A percentile compares a stretch with the other conserved stretches of the same genome.
Evolutionary conservation across 2,888 invertebrate species (phyloP).

Genomic region (Tricholauxania praeusta): DNA sequence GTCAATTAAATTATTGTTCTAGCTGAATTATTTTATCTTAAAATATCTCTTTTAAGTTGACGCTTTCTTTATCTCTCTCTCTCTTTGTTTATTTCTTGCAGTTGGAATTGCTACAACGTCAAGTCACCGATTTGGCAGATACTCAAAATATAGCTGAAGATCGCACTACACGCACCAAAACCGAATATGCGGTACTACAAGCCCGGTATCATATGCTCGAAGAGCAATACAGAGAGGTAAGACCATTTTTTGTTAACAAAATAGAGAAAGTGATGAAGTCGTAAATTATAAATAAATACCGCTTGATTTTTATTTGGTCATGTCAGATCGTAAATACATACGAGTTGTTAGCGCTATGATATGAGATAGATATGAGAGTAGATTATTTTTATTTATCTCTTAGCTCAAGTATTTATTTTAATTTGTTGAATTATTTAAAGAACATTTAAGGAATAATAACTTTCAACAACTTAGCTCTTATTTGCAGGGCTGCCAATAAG

Average conservation of each 20-base stretch:
- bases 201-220: constrained; percentile 93
- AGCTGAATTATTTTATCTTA: neutral
- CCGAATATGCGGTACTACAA: constrained; percentile 92
- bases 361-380: no score
- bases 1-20: neutral
- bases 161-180: constrained; percentile 88
- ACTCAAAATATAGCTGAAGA: constrained; percentile 89
- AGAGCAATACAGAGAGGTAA: constrained; percentile 78
- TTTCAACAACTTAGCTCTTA: no score
- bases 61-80: neutral
- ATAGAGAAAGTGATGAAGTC: constrained; percentile 7
- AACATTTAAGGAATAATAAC: no score
- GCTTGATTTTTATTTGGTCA: neutral
- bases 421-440: no score
- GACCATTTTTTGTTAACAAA: constrained; percentile 38
- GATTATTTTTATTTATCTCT: no score
- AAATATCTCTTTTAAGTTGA: constrained; percentile 27
- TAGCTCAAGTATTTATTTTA: no score
- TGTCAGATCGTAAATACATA: neutral
- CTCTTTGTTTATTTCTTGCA: constrained; percentile 65
- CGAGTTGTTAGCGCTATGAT: no score
- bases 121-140: constrained; percentile 89
- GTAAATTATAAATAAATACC: neutral
- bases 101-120: constrained; percentile 93
- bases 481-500: no score